Evolutionary conservation across 2,888 invertebrate genomes (phyloP), one percentile per base, ranked within the genome.

Genomic region (Coleophora deauratella): DNA sequence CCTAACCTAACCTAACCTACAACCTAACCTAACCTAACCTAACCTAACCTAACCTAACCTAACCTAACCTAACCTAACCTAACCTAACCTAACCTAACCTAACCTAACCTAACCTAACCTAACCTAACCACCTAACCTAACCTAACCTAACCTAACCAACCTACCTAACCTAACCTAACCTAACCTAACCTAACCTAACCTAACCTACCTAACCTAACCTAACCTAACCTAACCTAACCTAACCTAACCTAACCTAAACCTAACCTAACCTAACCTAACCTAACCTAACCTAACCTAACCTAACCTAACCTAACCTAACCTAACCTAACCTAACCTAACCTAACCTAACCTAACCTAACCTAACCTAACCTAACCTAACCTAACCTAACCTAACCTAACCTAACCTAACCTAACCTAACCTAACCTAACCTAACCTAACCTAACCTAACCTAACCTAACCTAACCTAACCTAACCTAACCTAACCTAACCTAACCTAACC

Each of bases 21-120:
- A 54, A 51, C 51, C 51, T 51, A 54, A 51, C 54, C 49, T 51
- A 53, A 51, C 53, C 51, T 51, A 54, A 51, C 53, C 51, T 49
- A 54, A 51, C 54, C 51, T 52, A 52, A 52, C 52, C 52, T 50
- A 52, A 50, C 52, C 50, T 50, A 52, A 50, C 52, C 50, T 49
- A 52, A 50, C 52, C 49, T 50, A 52, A 49, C 52, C 50, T 50
- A 52, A 50, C 52, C 50, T 50, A 52, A 50, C 52, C 52, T 49
- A 52, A 50, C 52, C 50, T 49, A 50, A 49, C 52, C 52, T 49
- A 50, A 50, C 50, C 49, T 49, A 52, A 49, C 51, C 51, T 47
- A 51, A 47, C 47, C 46, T 47, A 44, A 46, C 49, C 46, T 47
- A 46, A 45, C 49, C 46, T 44, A 43, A 44, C 47, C 44, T 49